Base-by-base conservation (phyloP, 2,797 vertebrate genomes). In the Malacoraja senta region DNA sequence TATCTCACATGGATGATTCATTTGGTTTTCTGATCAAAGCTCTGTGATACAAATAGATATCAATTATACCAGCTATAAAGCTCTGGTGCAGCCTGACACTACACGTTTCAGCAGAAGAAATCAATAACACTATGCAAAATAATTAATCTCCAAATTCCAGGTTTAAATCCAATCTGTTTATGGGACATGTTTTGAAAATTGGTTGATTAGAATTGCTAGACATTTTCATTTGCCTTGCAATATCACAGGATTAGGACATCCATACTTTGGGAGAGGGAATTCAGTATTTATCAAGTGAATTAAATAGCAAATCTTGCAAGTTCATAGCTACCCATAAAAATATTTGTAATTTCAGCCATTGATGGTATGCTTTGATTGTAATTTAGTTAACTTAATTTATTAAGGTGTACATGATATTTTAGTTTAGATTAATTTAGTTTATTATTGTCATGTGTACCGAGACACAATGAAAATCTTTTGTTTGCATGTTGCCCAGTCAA, bases 141-240 rank as follows among this genome's bases (percentile, higher is more conserved):
- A 35, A 68, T 68, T 88, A 17, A 68, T 88, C 63, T 68, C n/a
- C 35, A 68, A 86, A 65, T 88, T 35, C 61, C 8, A 65, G n/a
- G 35, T 88, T 88, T 88, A 68, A 88, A 68, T 68, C n/a, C n/a
- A 35, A 68, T 68, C 63, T 32, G 9, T 88, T 88, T 88, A 68
- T 35, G 17, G 68, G 61, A 0, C 2, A 63, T 2, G 63, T 8
- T 9, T 68, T 35, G 17, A 88, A 65, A 32, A 10, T 88, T 88
- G 61, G n/a, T 19, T 32, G n/a, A 88, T 32, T 63, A 32, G 7
- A 35, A 88, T 35, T 88, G 32, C 65, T 35, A 88, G 63, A 68
- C 61, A 0, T 21, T 3, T 86, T 29, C 61, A 63, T 86, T 86
- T 58, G 13, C 15, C 13, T 29, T 35, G 61, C 17, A 68, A 74